A percentile compares a stretch with the other conserved stretches of the same genome.
phyloP scores from a whole-genome alignment of 2,113 vertebrate genomes.

The Progne subis region DNA sequence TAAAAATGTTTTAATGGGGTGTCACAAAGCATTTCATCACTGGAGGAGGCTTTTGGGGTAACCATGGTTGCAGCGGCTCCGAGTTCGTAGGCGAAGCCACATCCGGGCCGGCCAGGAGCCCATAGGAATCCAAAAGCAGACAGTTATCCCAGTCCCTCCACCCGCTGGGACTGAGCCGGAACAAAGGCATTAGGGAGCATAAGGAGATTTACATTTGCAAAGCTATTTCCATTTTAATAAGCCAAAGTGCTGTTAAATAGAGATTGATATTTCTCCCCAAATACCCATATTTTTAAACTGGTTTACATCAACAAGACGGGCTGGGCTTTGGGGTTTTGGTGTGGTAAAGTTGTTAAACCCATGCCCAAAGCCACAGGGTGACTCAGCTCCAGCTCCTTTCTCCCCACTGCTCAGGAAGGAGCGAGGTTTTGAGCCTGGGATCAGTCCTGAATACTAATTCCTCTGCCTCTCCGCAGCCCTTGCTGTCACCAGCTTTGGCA shows the following conservation, averaged over 20 bases:
- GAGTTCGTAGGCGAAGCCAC: accelerated
- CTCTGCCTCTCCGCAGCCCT: background rate
- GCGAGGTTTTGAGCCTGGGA: background rate
- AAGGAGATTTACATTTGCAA: constrained; percentile 57
- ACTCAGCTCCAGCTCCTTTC: background rate
- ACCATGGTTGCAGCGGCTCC: accelerated
- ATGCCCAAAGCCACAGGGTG: background rate
- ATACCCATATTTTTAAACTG: constrained; percentile 1
- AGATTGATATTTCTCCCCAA: constrained; percentile 60
- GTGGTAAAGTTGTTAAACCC: background rate
- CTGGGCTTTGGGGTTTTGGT: background rate
- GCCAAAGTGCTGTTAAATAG: constrained; percentile 53
- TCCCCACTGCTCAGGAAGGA: background rate
- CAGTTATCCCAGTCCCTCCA: background rate
- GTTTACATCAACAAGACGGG: background rate
- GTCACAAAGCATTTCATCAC: background rate
- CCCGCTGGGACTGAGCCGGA: background rate
- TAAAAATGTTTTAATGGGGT: background rate
- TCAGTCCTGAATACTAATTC: constrained; percentile 12
- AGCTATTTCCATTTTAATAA: constrained; percentile 59
- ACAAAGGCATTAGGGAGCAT: constrained; percentile 52
- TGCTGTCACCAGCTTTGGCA: background rate
- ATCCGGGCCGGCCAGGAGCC: background rate
- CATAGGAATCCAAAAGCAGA: background rate
- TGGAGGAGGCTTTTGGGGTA: background rate